A percentile compares a stretch with the other conserved stretches of the same genome.
phyloP scores from a whole-genome alignment of 2,113 vertebrate genomes.

The Mohoua ochrocephala region DNA sequence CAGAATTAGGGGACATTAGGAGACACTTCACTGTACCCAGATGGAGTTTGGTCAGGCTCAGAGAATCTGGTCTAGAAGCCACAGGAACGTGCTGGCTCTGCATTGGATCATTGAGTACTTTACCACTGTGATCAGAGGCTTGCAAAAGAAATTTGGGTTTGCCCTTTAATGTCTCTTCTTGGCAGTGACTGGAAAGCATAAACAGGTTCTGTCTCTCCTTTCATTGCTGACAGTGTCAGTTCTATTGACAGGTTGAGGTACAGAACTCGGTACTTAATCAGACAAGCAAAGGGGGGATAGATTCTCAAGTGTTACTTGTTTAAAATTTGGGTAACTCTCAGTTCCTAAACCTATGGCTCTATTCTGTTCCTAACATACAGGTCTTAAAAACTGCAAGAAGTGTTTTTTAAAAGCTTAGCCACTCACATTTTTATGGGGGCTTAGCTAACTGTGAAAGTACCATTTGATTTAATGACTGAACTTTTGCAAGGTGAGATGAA shows the following conservation, averaged over 20 bases:
- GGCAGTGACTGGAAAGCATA: not conserved
- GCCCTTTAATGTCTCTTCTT: not conserved
- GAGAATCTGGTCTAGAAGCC: not conserved
- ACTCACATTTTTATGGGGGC: not conserved
- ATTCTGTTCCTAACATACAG: not conserved
- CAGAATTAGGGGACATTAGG: not conserved
- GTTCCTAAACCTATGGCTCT: not conserved
- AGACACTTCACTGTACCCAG: not conserved
- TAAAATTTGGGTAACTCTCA: not conserved
- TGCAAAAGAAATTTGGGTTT: not conserved
- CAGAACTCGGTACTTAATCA: not conserved
- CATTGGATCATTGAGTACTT: not conserved
- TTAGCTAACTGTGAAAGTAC: not conserved
- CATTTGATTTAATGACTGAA: not conserved
- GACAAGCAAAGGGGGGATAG: not conserved
- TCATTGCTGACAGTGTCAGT: not conserved
- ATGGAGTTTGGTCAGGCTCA: not conserved
- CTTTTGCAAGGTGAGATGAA: not conserved
- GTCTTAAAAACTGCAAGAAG: not conserved
- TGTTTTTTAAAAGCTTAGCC: not conserved
- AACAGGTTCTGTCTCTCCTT: not conserved
- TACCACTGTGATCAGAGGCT: not conserved
- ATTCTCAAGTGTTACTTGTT: not conserved
- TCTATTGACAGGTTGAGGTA: not conserved
- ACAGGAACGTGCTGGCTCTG: not conserved